Evolutionary conservation across 1,140 invertebrate genomes (phyloP), one percentile per base, ranked within the genome.

Genomic region (Oryctes rhinoceros): DNA sequence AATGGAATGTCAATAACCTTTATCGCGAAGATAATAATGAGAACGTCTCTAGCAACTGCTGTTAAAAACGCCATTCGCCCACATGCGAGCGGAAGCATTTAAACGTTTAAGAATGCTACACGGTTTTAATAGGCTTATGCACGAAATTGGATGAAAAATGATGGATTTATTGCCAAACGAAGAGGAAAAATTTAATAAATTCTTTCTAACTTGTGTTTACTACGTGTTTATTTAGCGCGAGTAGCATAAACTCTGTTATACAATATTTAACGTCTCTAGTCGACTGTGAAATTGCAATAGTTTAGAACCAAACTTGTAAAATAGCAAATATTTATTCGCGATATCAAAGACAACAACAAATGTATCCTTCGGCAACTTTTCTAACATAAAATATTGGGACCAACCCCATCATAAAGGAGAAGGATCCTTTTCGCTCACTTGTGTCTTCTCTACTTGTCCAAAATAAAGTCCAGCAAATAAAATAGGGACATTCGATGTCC

Each of bases 171-270:
- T 44, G 5, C 5, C 39, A 44, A 44, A 10, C 53, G 18, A 18
- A 59, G n/a, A 59, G 53, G 53, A 59, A 59, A n/a, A 59, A 59
- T 15, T n/a, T 44, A 77, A 24, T 39, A 18, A 77, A 77, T 77
- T 47, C 15, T 37, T 77, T 13, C 18, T 49, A 78, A 78, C 24
- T 24, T 78, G 47, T 78, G 39, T 49, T 24, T 78, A 49, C 77
- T 78, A 59, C 53, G 15, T n/a, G n/a, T 59, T 59, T 59, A 18
- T 59, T 15, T 59, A 59, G n/a, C 47, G 18, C 9, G n/a, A 47
- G 18, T 18, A 67, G 39, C 39, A 44, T 44, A 30, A 30, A 30
- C 24, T 30, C 24, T 10, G 39, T 44, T 44, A 44, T 10, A 10
- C 5, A 5, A 44, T 10, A 44, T 10, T 7, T 44, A 44, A 30